A percentile compares a stretch with the other conserved stretches of the same genome.
phyloP scores from a whole-genome alignment of 2,113 vertebrate genomes.

The Phocoena sinus region DNA sequence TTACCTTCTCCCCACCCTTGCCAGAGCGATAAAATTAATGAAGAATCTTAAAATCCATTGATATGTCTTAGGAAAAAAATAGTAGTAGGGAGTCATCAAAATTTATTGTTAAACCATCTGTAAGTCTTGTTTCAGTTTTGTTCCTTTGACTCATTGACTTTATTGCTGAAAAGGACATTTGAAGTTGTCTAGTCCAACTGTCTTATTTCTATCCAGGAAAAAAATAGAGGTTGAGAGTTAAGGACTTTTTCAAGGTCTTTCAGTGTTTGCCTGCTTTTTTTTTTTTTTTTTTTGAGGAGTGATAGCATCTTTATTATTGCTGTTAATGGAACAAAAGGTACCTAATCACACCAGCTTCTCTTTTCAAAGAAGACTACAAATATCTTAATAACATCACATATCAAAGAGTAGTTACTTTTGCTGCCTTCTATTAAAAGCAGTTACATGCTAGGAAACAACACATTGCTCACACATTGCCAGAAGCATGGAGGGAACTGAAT shows the following conservation, averaged over 20 bases:
- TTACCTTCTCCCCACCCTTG: not conserved
- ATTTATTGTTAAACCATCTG: not conserved
- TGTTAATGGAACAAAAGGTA: conserved; percentile 39
- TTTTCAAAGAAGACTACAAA: conserved; percentile 48
- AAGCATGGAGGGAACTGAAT: not conserved
- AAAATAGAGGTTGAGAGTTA: not conserved
- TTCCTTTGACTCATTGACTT: not conserved
- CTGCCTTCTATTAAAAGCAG: conserved; percentile 43
- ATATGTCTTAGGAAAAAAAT: not conserved
- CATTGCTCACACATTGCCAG: not conserved
- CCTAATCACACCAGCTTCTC: conserved; percentile 35
- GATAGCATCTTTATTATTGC: conserved; percentile 26
- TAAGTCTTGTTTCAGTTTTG: not conserved
- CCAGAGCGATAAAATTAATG: not conserved
- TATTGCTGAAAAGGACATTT: not conserved
- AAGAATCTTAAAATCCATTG: not conserved
- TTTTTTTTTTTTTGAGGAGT: too few species aligned
- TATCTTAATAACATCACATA: conserved; percentile 10
- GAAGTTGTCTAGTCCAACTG: not conserved
- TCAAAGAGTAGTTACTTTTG: conserved; percentile 29
- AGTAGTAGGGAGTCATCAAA: not conserved
- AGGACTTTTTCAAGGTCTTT: not conserved
- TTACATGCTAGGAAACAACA: conserved; percentile 38
- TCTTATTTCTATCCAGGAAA: not conserved
- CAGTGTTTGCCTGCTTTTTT: not conserved